Evolutionary conservation across 2,113 vertebrate genomes (phyloP), one percentile per base, ranked within the genome.

Genomic region (Riparia riparia): DNA sequence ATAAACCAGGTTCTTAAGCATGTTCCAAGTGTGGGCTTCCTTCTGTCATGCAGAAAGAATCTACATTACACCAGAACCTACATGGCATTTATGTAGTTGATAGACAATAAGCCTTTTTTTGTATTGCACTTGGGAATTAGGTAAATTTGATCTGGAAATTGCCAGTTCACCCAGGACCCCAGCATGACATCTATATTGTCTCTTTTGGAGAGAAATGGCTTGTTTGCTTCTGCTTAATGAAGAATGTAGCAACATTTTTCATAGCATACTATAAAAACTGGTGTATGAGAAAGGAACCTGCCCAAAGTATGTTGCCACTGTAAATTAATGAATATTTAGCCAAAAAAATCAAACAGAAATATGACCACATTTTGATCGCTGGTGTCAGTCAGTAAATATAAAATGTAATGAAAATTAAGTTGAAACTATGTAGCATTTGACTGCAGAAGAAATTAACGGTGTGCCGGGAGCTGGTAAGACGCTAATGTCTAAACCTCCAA

Each of bases 71-170:
- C 60, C 34, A 81, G 21, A 88, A 37, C 10, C 44, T 51, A 73
- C 26, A 8, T 1, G 4, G 34, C 1, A 0, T 54, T 84, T 88
- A 51, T 21, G 31, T 10, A 0, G 32, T 58, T 56, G 60, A 44
- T 31, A 50, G 64, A 34, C 44, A 71, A 17, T 63, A 86, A 95
- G 10, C 15, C 18, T 83, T 90, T 85, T 85, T 47, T 29, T 37
- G 22, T 73, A 14, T 57, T 73, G 66, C 51, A 14, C 47, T 89
- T 81, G 72, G 24, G 34, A 91, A 91, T 58, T 47, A 65, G 54
- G 34, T 54, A 63, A 22, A 88, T 88, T 86, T 71, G 51, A 49
- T 70, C 47, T 89, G 85, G 65, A 93, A 95, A 60, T 66, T 13
- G 15, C 32, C 49, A 65, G 42, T 72, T 90, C 58, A 88, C 17